These are phyloP conservation scores for Aphidius colemani DNA, from an alignment of 2,888 invertebrate genomes.

Conservation along the genomic window DNA sequence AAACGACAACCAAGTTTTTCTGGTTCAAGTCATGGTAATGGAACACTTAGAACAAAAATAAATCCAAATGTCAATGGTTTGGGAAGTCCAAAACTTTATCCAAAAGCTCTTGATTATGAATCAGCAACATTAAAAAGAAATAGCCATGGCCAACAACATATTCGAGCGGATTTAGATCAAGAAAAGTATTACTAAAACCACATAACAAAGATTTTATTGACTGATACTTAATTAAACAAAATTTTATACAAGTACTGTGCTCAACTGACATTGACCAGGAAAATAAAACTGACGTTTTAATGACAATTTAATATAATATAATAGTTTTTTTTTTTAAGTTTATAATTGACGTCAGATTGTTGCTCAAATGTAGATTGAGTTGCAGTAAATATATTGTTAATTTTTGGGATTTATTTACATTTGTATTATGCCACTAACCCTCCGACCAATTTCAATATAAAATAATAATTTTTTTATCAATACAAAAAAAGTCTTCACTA, in stretches of 20 bases:
- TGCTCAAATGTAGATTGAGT: too few relatives aligned
- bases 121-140: conserved; percentile 77
- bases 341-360: too few relatives aligned
- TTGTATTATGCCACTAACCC: too few relatives aligned
- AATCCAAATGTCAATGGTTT: conserved; percentile 62
- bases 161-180: conserved; percentile 68
- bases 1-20: conserved; percentile 77
- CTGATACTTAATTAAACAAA: conserved; percentile 21
- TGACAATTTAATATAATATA: too few relatives aligned
- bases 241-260: neutral
- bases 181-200: conserved; percentile 69
- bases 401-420: too few relatives aligned
- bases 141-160: conserved; percentile 67
- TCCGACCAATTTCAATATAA: too few relatives aligned
- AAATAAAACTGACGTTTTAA: neutral
- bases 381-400: too few relatives aligned
- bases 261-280: conserved; percentile 9
- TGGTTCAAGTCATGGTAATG: conserved; percentile 63
- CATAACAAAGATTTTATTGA: conserved; percentile 9
- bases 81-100: conserved; percentile 70
- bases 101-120: conserved; percentile 77
- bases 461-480: too few relatives aligned
- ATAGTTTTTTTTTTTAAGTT: too few relatives aligned
- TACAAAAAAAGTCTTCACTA: too few relatives aligned
- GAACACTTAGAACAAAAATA: conserved; percentile 64